phyloP scores from a whole-genome alignment of 2,113 vertebrate genomes.

The Tursiops truncatus region DNA sequence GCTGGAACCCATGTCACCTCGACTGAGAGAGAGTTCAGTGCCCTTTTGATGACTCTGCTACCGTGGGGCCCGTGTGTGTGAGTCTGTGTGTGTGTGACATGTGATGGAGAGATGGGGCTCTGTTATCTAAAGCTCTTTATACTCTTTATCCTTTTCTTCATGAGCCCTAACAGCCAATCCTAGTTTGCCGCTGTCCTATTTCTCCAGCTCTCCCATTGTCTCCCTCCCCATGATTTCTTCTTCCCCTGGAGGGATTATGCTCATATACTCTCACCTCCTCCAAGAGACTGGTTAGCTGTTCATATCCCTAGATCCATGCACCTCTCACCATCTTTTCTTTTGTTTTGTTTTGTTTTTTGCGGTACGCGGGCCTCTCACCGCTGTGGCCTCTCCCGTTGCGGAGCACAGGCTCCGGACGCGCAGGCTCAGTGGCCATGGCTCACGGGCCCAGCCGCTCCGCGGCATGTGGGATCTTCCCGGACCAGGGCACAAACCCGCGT shows the following conservation, averaged over 20 bases:
- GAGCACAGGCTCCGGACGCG: no score
- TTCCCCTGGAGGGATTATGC: not conserved
- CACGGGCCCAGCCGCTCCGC: no score
- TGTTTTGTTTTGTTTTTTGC: no score
- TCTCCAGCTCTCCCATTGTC: not conserved
- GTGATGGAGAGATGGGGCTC: not conserved
- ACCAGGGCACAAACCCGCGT: no score
- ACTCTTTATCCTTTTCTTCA: not conserved
- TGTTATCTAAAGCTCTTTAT: not conserved
- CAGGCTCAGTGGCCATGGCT: no score
- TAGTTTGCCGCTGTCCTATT: not conserved
- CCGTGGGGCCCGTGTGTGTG: not conserved
- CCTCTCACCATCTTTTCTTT: not conserved
- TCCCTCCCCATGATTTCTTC: not conserved
- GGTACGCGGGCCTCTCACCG: no score
- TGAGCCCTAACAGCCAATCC: no score
- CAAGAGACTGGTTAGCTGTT: not conserved
- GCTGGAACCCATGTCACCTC: not conserved
- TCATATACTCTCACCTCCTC: not conserved
- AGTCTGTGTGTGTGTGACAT: not conserved
- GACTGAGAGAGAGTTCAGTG: not conserved
- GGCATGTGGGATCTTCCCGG: no score
- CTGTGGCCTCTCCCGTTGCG: fast-evolving
- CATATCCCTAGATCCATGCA: not conserved
- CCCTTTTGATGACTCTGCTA: not conserved